Conservation (phyloP, 2,888 invertebrate genomes). For the Hyposoter dolosus region DNA sequence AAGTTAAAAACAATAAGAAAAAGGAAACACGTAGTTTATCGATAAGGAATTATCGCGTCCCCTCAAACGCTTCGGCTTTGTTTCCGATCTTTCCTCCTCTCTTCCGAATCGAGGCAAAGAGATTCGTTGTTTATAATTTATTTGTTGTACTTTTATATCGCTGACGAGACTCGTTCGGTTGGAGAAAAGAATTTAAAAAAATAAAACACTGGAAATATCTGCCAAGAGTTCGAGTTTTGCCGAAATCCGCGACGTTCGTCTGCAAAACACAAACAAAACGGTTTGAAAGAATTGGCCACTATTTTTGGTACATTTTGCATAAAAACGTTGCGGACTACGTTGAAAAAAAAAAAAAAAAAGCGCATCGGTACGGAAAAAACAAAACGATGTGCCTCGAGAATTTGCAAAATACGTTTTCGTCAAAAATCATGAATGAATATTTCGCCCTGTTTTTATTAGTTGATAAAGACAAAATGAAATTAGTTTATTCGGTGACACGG, state of each 20-base stretch:
- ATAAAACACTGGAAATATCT: background rate
- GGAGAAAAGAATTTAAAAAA: background rate
- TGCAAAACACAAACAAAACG: background rate
- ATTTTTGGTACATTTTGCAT: background rate
- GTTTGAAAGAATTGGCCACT: background rate
- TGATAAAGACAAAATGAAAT: background rate
- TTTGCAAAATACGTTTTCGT: background rate
- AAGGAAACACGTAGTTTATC: conserved; percentile 35
- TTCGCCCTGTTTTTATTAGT: background rate
- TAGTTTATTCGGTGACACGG: background rate
- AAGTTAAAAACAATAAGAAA: conserved; percentile 2
- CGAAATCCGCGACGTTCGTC: background rate
- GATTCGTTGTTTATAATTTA: conserved; percentile 72
- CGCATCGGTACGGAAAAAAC: background rate
- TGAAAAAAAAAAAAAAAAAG: background rate
- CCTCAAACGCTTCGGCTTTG: conserved; percentile 67
- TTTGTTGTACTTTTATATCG: conserved; percentile 72
- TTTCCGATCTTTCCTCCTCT: conserved; percentile 38
- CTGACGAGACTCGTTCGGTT: conserved; percentile 37
- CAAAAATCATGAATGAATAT: background rate
- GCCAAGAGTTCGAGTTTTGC: background rate
- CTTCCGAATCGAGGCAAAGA: conserved; percentile 1
- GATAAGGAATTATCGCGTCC: conserved; percentile 63
- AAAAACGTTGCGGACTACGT: background rate
- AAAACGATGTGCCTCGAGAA: background rate